Conservation (phyloP, 2,113 vertebrate species). For the Cheirogaleus medius region DNA sequence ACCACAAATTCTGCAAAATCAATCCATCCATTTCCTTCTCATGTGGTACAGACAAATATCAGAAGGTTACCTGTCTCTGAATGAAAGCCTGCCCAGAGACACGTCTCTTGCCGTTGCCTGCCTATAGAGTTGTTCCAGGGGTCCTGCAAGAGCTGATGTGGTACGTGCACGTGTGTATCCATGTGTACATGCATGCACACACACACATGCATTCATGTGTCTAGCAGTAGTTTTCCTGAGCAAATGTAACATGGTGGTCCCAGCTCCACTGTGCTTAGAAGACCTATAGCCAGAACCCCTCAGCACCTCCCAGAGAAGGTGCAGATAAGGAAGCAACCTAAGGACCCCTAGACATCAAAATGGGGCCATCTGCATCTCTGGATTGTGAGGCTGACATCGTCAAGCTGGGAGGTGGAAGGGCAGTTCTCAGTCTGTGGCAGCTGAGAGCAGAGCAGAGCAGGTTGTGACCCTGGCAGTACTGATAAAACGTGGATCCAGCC, state of each 20-base stretch:
- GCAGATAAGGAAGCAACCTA: background rate
- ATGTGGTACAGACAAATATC: background rate
- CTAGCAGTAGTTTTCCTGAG: background rate
- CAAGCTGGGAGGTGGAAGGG: background rate
- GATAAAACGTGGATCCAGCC: no score
- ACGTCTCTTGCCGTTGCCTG: background rate
- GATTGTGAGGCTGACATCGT: background rate
- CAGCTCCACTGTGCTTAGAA: no score
- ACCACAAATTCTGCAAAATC: background rate
- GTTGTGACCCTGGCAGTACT: background rate
- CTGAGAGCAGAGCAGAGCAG: background rate
- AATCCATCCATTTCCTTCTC: background rate
- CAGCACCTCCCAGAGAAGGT: background rate
- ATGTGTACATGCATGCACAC: background rate
- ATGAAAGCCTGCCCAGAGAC: background rate
- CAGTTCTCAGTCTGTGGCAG: background rate
- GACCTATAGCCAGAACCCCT: background rate
- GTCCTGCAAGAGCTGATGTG: background rate
- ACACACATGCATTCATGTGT: background rate
- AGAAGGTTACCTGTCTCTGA: background rate
- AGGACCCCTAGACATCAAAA: background rate
- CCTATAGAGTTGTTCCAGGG: background rate
- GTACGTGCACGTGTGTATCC: background rate
- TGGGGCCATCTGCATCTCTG: background rate
- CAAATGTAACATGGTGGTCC: background rate